phyloP scores from a whole-genome alignment of 2,797 vertebrate species.

The Malacoctenus gilli region DNA sequence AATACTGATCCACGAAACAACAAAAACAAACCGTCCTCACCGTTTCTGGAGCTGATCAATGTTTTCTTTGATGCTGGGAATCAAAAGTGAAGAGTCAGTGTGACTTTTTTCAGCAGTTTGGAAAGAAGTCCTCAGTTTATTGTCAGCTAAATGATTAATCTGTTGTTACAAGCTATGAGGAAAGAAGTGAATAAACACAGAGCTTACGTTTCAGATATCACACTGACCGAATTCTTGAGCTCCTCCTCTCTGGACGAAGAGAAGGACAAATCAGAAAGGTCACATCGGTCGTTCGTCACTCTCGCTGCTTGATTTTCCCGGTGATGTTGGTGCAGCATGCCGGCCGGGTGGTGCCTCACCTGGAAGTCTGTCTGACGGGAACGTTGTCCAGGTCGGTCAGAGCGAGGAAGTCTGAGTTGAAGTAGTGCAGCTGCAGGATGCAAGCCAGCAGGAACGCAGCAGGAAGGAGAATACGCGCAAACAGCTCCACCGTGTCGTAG shows the following conservation, averaged over 20 bases:
- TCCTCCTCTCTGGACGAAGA: slow-evolving; percentile 74
- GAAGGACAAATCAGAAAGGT: too few species aligned
- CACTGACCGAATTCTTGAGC: slow-evolving; percentile 66
- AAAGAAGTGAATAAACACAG: slow-evolving; percentile 17
- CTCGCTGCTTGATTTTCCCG: too few species aligned
- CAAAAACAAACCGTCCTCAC: too few species aligned
- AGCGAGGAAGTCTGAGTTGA: slow-evolving; percentile 80
- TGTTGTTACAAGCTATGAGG: slow-evolving; percentile 9
- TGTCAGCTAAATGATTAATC: too few species aligned
- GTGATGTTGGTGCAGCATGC: too few species aligned
- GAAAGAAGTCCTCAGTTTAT: too few species aligned
- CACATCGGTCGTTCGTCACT: too few species aligned
- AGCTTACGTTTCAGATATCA: slow-evolving; percentile 80
- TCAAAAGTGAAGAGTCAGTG: slow-evolving; percentile 15
- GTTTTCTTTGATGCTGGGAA: slow-evolving; percentile 80
- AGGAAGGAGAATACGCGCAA: slow-evolving; percentile 80
- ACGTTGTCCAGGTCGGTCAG: slow-evolving; percentile 80
- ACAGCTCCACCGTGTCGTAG: slow-evolving; percentile 77
- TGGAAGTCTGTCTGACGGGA: slow-evolving; percentile 65
- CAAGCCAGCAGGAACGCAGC: slow-evolving; percentile 81
- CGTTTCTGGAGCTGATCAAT: slow-evolving; percentile 77
- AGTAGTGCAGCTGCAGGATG: slow-evolving; percentile 85
- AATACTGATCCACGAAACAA: too few species aligned
- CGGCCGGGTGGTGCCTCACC: slow-evolving; percentile 62
- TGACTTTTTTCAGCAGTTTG: background rate